These are phyloP conservation scores for Plusia festucae DNA, from an alignment of 2,888 invertebrate genomes.

Conservation along the genomic window DNA sequence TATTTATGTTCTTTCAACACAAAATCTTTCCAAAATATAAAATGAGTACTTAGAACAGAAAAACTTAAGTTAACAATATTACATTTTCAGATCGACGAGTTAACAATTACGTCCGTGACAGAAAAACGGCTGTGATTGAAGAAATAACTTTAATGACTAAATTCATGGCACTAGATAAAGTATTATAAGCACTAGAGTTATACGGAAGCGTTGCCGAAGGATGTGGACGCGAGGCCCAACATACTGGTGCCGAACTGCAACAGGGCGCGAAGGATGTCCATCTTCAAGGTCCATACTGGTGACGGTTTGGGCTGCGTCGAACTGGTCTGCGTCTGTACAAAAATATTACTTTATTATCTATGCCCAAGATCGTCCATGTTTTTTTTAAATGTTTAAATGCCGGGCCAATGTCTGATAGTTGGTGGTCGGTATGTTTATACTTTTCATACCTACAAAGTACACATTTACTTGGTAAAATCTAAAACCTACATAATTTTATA, in stretches of 20 bases:
- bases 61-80: not conserved
- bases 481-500: too few species aligned
- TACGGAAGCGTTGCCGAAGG: conserved; percentile 59
- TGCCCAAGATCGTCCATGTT: too few species aligned
- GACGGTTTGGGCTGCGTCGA: conserved; percentile 53
- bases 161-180: conserved; percentile 54
- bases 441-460: too few species aligned
- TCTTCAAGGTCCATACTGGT: conserved; percentile 77
- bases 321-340: conserved; percentile 16
- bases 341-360: not conserved
- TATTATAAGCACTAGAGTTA: conserved; percentile 11
- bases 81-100: conserved; percentile 75
- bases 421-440: too few species aligned
- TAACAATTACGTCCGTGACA: conserved; percentile 72
- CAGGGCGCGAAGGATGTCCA: conserved; percentile 77
- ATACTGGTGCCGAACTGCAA: conserved; percentile 77
- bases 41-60: too few species aligned
- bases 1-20: too few species aligned
- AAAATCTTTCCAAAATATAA: too few species aligned
- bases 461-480: too few species aligned
- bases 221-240: conserved; percentile 74
- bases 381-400: too few species aligned
- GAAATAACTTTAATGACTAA: conserved; percentile 25
- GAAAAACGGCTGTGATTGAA: conserved; percentile 65
- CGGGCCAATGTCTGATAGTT: too few species aligned